A percentile compares a stretch with the other conserved stretches of the same genome.
Evolutionary conservation across 2,888 invertebrate genomes (phyloP).

Genomic region (Thalpophila matura): DNA sequence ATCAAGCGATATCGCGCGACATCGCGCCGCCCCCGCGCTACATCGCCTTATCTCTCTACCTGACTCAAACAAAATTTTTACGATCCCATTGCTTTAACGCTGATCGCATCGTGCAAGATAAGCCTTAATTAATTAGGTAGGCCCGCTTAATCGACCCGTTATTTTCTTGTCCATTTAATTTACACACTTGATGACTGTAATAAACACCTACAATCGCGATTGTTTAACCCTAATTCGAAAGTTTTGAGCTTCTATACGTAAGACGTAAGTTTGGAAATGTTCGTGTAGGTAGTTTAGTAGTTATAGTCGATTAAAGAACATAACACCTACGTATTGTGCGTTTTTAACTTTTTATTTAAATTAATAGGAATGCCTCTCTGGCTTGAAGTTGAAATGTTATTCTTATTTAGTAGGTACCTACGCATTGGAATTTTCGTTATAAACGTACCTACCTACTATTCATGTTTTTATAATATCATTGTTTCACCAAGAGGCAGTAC

Average conservation of each 20-base stretch:
- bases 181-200: conserved; percentile 79
- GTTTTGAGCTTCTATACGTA: conserved; percentile 65
- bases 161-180: conserved; percentile 81
- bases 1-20: conserved; percentile 81
- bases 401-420: too few relatives aligned
- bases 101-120: conserved; percentile 77
- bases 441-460: background rate
- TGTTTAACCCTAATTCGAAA: conserved; percentile 74
- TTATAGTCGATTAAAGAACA: conserved; percentile 49
- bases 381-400: conserved; percentile 17
- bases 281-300: conserved; percentile 48
- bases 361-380: conserved; percentile 34
- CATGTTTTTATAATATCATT: conserved; percentile 4
- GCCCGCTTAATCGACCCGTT: conserved; percentile 78
- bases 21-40: conserved; percentile 68
- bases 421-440: conserved; percentile 19
- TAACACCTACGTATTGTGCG: conserved; percentile 46
- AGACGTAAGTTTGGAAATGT: conserved; percentile 53
- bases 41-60: conserved; percentile 71
- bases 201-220: conserved; percentile 80
- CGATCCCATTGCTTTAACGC: conserved; percentile 78
- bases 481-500: conserved; percentile 19
- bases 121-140: conserved; percentile 83
- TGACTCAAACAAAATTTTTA: conserved; percentile 78
- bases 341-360: conserved; percentile 52